Evolutionary conservation across 2,888 invertebrate genomes (phyloP), one percentile per base, ranked within the genome.

Genomic region (Hydrotaea diabolus): DNA sequence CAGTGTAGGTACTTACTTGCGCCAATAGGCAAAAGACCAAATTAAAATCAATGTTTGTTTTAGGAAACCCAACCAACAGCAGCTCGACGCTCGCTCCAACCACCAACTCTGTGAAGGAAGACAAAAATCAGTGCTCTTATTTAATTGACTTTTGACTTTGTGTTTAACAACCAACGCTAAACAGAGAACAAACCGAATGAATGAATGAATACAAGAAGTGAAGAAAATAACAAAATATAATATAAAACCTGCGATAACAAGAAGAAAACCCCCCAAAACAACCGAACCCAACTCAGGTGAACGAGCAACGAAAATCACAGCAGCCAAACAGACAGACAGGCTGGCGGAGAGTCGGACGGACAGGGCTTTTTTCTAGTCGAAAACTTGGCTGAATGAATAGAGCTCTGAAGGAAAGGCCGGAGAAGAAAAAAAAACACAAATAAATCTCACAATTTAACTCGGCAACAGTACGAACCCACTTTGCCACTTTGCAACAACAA

Each of bases 121-220:
- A 74, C 39, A 66, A 66, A 85, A 90, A 88, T 87, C 88, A 89
- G 88, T 90, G 90, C 91, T 90, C 90, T 90, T 90, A 90, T 90
- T 90, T 90, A 90, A 90, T 90, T 90, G 91, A 90, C 90, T 90
- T 90, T 90, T 90, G 90, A 90, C 90, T 90, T 89, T 89, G 88
- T 88, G 88, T 88, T 77, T 71, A 85, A 80, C 77, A 72, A 85
- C 74, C 77, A 72, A 85, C 74, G 69, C 76, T 75, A 83, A 78
- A n/a, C n/a, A n/a, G n/a, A n/a, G n/a, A n/a, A 87, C 86, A 43
- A 82, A 86, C 77, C 82, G 82, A 87, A 73, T 55, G 81, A 87
- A 85, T 31, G 78, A 76, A 77, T 39, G 31, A 31, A 31, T 31
- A 7, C 7, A 31, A 31, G 31, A 7, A 78, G 31, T 5, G 39